Conservation (phyloP, 1,140 invertebrate species). For the Penaeus japonicus region DNA sequence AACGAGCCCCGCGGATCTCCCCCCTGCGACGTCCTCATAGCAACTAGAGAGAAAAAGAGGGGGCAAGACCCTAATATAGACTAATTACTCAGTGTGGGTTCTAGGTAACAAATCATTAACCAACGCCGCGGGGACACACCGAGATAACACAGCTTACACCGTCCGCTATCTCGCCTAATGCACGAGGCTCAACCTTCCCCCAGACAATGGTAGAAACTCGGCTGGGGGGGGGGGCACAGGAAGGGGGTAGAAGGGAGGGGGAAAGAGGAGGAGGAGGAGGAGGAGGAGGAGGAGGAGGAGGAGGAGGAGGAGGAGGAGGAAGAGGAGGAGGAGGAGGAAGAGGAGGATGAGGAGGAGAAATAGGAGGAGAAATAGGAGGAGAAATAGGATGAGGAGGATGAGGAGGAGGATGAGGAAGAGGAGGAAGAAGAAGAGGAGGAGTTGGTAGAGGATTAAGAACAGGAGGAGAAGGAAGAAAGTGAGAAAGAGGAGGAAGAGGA, state of each 20-base stretch:
- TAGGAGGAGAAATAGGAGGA: neutral
- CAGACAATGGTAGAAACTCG: slow-evolving; percentile 1
- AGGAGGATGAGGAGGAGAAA: neutral
- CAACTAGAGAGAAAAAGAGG: neutral
- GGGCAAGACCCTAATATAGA: neutral
- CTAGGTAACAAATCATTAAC: slow-evolving; percentile 44
- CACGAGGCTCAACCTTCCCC: neutral
- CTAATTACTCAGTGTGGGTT: slow-evolving; percentile 28
- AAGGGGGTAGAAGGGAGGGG: neutral
- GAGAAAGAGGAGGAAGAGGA: too few species aligned
- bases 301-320: neutral
- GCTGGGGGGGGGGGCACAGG: neutral
- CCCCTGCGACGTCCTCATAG: too few species aligned
- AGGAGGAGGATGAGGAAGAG: neutral
- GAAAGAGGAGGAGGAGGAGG: neutral
- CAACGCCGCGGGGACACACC: slow-evolving; percentile 14
- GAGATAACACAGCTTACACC: neutral
- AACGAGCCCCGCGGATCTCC: too few species aligned
- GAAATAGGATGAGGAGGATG: neutral
- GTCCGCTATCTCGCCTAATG: slow-evolving; percentile 39
- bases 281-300: neutral
- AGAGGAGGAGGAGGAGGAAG: too few species aligned
- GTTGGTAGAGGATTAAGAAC: neutral
- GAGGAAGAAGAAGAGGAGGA: neutral
- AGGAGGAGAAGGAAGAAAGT: neutral